Base-by-base conservation (phyloP, 2,113 vertebrate genomes). In the Lipophrys pholis region DNA sequence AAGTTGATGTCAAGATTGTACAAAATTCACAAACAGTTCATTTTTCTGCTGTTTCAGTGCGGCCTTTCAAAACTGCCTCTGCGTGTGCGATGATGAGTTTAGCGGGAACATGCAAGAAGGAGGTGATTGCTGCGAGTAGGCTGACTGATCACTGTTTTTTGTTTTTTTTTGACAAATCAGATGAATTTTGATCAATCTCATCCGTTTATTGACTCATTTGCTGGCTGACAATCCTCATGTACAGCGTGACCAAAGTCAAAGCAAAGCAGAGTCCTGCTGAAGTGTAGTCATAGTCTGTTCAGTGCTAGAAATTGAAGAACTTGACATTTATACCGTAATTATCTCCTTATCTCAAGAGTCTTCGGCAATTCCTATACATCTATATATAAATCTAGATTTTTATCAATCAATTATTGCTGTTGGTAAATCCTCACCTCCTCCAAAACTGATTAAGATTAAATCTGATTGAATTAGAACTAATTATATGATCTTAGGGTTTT, bases 111-210 rank as follows among this genome's bases (percentile, higher is more conserved):
- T 35, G 54, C 48, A 76, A 59, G 86, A 53, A 70, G 85, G 85
- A 87, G 79, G 86, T 89, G 87, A 89, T 84, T 76, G 42, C 88
- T 15, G 61, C 77, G 62, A 81, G 82, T 85, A 65, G 63, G 78
- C 6, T 57, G 82, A 58, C 30, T 67, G 63, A 87, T 83, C 63
- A 66, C 51, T 57, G 71, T 30, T 30, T 30, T 30, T 30, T 58
- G 58, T 67, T 70, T 17, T 69, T 64, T 76, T 76, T 55, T 81
- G 69, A 86, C 76, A 49, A 78, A 82, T 76, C 56, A 14, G 39
- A 70, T 80, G 40, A 64, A 55, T 83, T 71, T 69, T 12, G 16
- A 76, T 69, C n/a, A 58, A n/a, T 66, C 71, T 36, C 8, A 60
- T 63, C 59, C 45, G 45, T 57, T 30, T n/a, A 40, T 54, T 71